Conservation (phyloP, 53 echinoderm and acorn worm genomes). For the Stichopus horrens region DNA sequence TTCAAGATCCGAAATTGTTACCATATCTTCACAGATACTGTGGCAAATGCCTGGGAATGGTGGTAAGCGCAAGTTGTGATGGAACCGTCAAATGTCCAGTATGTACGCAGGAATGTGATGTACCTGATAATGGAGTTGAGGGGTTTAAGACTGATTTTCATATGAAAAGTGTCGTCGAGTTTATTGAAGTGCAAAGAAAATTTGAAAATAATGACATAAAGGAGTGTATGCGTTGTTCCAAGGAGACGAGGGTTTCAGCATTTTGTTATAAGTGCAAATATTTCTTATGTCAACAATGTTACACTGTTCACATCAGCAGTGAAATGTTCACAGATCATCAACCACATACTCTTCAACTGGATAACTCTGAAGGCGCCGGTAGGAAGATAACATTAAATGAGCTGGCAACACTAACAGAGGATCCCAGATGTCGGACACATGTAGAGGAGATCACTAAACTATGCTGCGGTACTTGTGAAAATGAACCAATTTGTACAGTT, state of each 20-base stretch:
- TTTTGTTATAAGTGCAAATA: not conserved
- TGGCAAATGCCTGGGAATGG: not conserved
- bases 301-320: not conserved
- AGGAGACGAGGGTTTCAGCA: not conserved
- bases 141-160: constrained; percentile 23
- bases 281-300: not conserved
- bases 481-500: too few species aligned
- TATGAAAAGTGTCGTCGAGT: constrained; percentile 11
- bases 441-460: too few species aligned
- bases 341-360: not conserved
- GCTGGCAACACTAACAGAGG: too few species aligned
- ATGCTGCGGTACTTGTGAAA: too few species aligned
- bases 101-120: not conserved
- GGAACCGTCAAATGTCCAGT: not conserved
- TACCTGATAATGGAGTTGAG: constrained; percentile 7
- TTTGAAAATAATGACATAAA: constrained; percentile 4
- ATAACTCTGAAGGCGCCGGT: not conserved
- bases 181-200: not conserved
- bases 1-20: constrained; percentile 13
- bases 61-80: not conserved
- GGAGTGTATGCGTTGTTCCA: not conserved
- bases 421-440: too few species aligned
- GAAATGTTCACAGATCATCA: not conserved
- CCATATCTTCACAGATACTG: constrained; percentile 30
- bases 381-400: not conserved